Evolutionary conservation across 1,140 invertebrate species (phyloP).

Genomic region (Drosophila quadrilineata): DNA sequence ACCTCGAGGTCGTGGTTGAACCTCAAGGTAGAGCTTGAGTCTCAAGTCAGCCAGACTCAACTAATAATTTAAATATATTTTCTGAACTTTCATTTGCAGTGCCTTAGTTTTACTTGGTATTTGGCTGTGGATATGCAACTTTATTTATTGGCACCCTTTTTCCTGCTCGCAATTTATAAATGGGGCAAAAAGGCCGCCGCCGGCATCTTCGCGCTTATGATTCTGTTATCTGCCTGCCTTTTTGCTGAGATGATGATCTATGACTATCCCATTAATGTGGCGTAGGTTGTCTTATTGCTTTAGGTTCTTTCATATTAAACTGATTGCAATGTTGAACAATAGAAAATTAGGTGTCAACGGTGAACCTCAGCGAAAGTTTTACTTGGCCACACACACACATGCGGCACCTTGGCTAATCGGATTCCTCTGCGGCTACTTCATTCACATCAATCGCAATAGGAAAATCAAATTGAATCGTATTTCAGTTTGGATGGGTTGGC

Average conservation of each 20-base stretch:
- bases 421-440: constrained; percentile 54
- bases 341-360: constrained; percentile 5
- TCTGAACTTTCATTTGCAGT: too few species aligned
- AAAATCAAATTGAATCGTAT: constrained; percentile 15
- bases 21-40: too few species aligned
- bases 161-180: constrained; percentile 86
- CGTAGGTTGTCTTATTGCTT: constrained; percentile 4
- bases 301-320: constrained; percentile 81
- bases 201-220: constrained; percentile 37
- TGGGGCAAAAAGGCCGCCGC: constrained; percentile 80
- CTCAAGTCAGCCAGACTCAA: not conserved
- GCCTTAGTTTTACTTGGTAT: constrained; percentile 94
- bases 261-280: constrained; percentile 23
- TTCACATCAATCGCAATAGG: constrained; percentile 40
- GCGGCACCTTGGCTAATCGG: constrained; percentile 64
- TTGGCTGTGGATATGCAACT: constrained; percentile 92
- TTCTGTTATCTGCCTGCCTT: constrained; percentile 41
- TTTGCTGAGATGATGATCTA: constrained; percentile 46
- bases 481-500: constrained; percentile 40
- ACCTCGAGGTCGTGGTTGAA: too few species aligned
- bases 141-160: constrained; percentile 88
- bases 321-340: too few species aligned
- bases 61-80: too few species aligned
- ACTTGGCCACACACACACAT: constrained; percentile 51
- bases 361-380: constrained; percentile 23